A percentile compares a stretch with the other conserved stretches of the same genome.
These are phyloP conservation scores for Lottia scabra DNA, from an alignment of 2,888 invertebrate genomes.

Conservation along the genomic window DNA sequence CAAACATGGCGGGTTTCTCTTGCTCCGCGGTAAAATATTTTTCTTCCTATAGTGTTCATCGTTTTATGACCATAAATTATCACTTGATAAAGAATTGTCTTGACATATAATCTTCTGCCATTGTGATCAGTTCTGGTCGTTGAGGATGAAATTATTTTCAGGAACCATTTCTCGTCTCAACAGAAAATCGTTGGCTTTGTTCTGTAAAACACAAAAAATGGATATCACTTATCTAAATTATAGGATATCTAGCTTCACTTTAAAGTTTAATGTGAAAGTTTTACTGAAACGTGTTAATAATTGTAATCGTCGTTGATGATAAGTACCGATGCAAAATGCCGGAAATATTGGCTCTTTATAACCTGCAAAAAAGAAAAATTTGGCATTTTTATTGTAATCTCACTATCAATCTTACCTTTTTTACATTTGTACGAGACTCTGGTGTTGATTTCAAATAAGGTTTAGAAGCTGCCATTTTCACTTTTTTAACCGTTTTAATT, in stretches of 20 bases:
- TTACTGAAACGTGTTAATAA: no score
- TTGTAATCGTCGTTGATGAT: no score
- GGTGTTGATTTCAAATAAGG: background rate
- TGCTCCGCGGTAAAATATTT: background rate
- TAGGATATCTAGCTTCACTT: no score
- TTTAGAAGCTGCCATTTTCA: background rate
- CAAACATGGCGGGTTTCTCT: background rate
- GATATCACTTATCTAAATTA: no score
- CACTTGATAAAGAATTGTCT: background rate
- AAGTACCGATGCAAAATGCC: no score
- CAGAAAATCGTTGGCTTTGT: constrained; percentile 12
- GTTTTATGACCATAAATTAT: background rate
- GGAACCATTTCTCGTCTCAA: constrained; percentile 25
- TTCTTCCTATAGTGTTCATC: background rate
- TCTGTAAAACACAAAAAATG: no score
- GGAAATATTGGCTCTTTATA: no score
- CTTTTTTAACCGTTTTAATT: background rate
- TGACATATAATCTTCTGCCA: constrained; percentile 36
- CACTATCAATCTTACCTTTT: no score
- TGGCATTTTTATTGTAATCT: no score
- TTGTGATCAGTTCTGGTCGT: constrained; percentile 37
- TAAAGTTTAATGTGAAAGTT: no score
- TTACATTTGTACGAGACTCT: no score
- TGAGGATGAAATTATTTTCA: constrained; percentile 36
- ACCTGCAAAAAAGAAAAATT: no score